These are phyloP conservation scores for Oenanthe oenanthe DNA, from an alignment of 2,113 vertebrate species.

Conservation along the genomic window DNA sequence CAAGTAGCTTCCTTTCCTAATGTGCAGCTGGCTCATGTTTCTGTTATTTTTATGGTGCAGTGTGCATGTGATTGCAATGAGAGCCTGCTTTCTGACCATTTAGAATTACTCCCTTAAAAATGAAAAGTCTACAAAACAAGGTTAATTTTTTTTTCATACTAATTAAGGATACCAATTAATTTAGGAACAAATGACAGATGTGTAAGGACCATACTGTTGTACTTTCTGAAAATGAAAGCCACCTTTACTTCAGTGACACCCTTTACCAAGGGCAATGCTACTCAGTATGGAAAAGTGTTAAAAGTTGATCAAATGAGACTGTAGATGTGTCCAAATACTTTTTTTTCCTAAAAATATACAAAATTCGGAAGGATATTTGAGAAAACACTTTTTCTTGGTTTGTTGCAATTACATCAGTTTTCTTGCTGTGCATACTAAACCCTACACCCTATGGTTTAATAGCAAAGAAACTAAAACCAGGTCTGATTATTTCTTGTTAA, in stretches of 20 bases:
- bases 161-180: background rate
- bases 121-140: background rate
- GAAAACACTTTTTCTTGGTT: background rate
- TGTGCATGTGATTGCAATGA: background rate
- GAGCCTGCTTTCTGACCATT: background rate
- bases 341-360: background rate
- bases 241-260: background rate
- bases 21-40: background rate
- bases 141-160: background rate
- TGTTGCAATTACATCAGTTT: background rate
- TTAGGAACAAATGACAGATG: background rate
- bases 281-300: background rate
- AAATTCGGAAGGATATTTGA: background rate
- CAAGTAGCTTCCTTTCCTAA: background rate
- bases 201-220: background rate
- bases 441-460: background rate
- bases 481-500: background rate
- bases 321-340: background rate
- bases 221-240: background rate
- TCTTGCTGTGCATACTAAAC: background rate
- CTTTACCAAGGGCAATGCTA: background rate
- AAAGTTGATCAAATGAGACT: background rate
- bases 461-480: background rate
- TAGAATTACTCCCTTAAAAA: background rate
- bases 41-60: background rate